These are phyloP conservation scores for Idaea straminata DNA, from an alignment of 2,888 invertebrate genomes.

Conservation along the genomic window DNA sequence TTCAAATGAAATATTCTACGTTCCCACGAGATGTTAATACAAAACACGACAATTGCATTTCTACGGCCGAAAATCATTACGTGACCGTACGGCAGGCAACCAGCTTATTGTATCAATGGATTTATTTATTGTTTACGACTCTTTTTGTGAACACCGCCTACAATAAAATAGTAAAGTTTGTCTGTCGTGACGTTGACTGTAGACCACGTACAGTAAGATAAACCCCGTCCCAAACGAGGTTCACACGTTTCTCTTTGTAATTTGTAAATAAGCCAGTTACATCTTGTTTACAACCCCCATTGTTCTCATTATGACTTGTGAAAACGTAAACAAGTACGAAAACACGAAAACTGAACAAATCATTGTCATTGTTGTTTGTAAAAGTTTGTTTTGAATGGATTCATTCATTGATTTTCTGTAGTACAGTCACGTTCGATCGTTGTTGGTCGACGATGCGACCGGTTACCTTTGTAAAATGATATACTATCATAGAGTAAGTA, in stretches of 20 bases:
- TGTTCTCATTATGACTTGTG: slow-evolving; percentile 65
- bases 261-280: slow-evolving; percentile 70
- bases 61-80: slow-evolving; percentile 65
- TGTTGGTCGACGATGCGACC: slow-evolving; percentile 29
- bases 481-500: slow-evolving; percentile 34
- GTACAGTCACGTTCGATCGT: slow-evolving; percentile 57
- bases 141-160: slow-evolving; percentile 63
- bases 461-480: slow-evolving; percentile 48
- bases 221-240: slow-evolving; percentile 63
- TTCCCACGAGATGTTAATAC: slow-evolving; percentile 62
- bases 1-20: slow-evolving; percentile 38
- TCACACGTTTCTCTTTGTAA: slow-evolving; percentile 69
- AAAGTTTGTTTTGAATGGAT: slow-evolving; percentile 51
- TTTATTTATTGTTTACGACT: slow-evolving; percentile 66
- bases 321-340: slow-evolving; percentile 63
- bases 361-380: slow-evolving; percentile 42
- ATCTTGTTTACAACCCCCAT: slow-evolving; percentile 66
- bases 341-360: slow-evolving; percentile 49
- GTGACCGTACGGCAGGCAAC: slow-evolving; percentile 69
- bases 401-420: slow-evolving; percentile 45
- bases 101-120: slow-evolving; percentile 59
- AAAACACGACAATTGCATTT: slow-evolving; percentile 66
- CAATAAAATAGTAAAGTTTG: slow-evolving; percentile 57
- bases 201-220: slow-evolving; percentile 62
- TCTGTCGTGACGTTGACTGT: slow-evolving; percentile 59